Base-by-base conservation (phyloP, 2,888 invertebrate genomes). In the Cephus rjabovi region DNA sequence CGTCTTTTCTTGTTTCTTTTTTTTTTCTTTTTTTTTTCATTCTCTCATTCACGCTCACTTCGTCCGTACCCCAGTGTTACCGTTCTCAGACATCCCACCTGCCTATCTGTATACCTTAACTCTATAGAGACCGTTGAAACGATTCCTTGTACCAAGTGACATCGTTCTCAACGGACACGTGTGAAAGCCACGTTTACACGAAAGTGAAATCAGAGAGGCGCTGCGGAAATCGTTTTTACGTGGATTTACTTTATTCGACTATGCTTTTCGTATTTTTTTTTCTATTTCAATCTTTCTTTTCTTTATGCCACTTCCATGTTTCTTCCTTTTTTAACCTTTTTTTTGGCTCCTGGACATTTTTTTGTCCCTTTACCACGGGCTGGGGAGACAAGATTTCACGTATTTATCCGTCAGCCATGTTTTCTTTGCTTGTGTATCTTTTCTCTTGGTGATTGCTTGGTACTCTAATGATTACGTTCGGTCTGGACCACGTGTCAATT, bases 21-120 rank as follows among this genome's bases (percentile, higher is more conserved):
- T 34, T 69, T 68, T 33, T 1, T 40, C 34, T 77, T 15, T 74
- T 23, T 68, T 34, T 40, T 40, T 35, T 37, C 37, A 56, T 69
- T 37, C 12, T 74, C 34, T 35, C 35, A 4, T 56, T 74, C n/a
- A 34, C 34, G n/a, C 11, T 74, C 40, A 40, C 69, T 31, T 69
- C 74, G 77, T 74, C 68, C 75, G 75, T 77, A 23, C 56, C 23
- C 56, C 56, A 37, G 23, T 23, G 56, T 56, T 23, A 56, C 9
- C 56, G 23, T 56, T 23, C 6, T 56, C 23, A 15, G 15, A 9
- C 23, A 23, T 56, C 56, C 56, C 56, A 56, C 56, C 56, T 56
- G 9, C 23, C 23, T 56, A 56, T 23, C 56, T 56, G 1, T 23
- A 56, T 23, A 9, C 56, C 15, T 1, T 12, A 15, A 56, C 56